These are phyloP conservation scores for Yponomeuta sedellus DNA, from an alignment of 2,888 invertebrate species.

Conservation along the genomic window DNA sequence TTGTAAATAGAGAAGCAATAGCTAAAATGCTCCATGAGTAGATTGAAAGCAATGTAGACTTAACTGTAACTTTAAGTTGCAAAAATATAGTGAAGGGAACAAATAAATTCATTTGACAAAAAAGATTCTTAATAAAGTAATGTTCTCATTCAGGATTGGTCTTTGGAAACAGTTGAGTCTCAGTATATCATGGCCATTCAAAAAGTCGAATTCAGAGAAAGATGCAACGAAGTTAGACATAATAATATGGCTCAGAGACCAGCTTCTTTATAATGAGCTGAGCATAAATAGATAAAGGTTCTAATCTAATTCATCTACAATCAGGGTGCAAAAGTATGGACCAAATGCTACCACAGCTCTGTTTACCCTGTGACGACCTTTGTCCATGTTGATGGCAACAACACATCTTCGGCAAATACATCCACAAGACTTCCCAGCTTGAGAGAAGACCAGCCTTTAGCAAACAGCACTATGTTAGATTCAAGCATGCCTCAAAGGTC, in stretches of 20 bases:
- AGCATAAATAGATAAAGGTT: constrained; percentile 7
- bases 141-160: constrained; percentile 43
- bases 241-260: constrained; percentile 32
- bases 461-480: constrained; percentile 39
- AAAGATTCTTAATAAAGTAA: constrained; percentile 6
- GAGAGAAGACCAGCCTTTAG: constrained; percentile 34
- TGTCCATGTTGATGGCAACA: constrained; percentile 52
- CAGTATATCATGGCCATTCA: constrained; percentile 49
- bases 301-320: constrained; percentile 35
- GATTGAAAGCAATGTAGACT: constrained; percentile 13
- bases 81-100: background rate
- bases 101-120: constrained; percentile 14
- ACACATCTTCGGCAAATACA: constrained; percentile 26
- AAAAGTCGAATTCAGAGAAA: constrained; percentile 58
- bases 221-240: constrained; percentile 36
- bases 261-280: constrained; percentile 34
- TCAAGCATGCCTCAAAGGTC: background rate
- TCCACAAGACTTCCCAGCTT: background rate
- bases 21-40: too few relatives aligned
- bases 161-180: constrained; percentile 39
- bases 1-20: too few relatives aligned
- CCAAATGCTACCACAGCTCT: constrained; percentile 62
- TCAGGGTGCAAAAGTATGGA: constrained; percentile 62
- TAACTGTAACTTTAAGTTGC: background rate
- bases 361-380: constrained; percentile 58